Percentiles rank a stretch among this genome's conserved stretches.
Conservation (phyloP, 2,113 vertebrate species). For the Cyanoramphus novaezelandiae region DNA sequence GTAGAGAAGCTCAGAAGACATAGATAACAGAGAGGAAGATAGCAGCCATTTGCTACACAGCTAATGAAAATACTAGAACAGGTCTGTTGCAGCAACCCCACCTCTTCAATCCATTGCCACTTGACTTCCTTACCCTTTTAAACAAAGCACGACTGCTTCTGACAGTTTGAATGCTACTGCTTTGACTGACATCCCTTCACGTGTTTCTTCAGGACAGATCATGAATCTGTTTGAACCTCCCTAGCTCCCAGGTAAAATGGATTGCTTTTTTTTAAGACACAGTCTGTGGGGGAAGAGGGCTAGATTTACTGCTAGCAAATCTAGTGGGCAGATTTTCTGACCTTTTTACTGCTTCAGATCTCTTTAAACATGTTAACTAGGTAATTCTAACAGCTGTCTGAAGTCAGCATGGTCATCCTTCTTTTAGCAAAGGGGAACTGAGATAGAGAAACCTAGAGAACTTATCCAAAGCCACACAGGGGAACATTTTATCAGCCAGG, state of each 20-base stretch:
- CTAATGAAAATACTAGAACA: not conserved
- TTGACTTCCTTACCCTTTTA: not conserved
- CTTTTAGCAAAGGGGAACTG: not conserved
- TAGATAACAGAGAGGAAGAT: not conserved
- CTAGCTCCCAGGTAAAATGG: not conserved
- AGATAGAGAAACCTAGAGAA: not conserved
- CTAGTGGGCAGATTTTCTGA: not conserved
- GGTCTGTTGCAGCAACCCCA: not conserved
- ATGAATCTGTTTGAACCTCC: not conserved
- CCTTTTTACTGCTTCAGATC: not conserved
- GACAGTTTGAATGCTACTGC: not conserved
- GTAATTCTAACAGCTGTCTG: not conserved
- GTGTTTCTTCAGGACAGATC: not conserved
- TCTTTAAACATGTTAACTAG: not conserved
- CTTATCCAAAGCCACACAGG: not conserved
- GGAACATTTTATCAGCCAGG: not conserved
- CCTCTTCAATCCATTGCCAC: not conserved
- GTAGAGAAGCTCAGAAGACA: not conserved
- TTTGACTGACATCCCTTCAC: not conserved
- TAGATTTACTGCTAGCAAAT: not conserved
- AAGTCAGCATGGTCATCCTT: not conserved
- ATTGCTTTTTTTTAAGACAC: not conserved
- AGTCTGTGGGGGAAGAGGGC: not conserved
- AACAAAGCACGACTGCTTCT: not conserved
- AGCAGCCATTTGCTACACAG: not conserved